Conservation (phyloP, 2,113 vertebrate species). For the Willisornis vidua region DNA sequence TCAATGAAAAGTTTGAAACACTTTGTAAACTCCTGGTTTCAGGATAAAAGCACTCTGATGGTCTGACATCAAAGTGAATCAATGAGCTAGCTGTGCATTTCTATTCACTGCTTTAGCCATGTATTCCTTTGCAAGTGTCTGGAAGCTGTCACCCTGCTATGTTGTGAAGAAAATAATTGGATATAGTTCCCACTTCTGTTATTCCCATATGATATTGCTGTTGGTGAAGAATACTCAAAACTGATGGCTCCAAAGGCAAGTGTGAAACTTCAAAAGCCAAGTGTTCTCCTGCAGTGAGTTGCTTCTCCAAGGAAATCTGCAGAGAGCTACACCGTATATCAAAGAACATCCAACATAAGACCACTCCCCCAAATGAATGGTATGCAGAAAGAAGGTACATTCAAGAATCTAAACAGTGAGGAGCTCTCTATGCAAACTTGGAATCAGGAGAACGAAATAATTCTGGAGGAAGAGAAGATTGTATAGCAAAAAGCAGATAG, state of each 20-base stretch:
- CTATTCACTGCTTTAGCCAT: background rate
- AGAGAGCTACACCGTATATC: background rate
- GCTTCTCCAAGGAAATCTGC: background rate
- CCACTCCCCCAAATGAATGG: background rate
- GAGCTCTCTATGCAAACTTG: background rate
- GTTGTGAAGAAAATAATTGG: conserved; percentile 40
- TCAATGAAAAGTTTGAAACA: conserved; percentile 24
- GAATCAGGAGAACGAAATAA: background rate
- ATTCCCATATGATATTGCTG: background rate
- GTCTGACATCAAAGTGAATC: conserved; percentile 46
- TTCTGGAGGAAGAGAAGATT: background rate
- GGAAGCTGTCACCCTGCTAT: conserved; percentile 39
- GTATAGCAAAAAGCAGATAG: background rate
- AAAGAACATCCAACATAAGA: background rate
- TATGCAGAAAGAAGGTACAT: background rate
- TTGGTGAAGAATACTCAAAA: background rate
- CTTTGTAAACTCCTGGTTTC: background rate
- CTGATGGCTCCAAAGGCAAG: background rate
- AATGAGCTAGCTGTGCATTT: conserved; percentile 7
- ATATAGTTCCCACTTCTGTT: background rate
- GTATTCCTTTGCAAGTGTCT: conserved; percentile 24
- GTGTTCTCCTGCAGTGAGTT: background rate
- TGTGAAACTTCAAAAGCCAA: background rate
- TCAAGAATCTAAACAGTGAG: background rate
- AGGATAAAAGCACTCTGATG: background rate